Base-by-base conservation (phyloP, 1,140 invertebrate species). In the Drosophila persimilis region DNA sequence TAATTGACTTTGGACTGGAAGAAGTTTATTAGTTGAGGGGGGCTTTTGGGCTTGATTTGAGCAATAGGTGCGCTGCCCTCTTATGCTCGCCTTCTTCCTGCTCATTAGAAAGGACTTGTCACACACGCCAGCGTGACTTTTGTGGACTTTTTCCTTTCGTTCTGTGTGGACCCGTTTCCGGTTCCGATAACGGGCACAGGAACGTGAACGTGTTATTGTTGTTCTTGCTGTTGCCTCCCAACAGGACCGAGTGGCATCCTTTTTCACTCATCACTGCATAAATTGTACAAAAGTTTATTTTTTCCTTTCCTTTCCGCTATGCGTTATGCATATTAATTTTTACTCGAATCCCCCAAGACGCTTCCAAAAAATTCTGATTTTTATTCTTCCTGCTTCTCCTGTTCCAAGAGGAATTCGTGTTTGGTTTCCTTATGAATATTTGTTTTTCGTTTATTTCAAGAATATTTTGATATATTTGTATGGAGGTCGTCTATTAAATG, bases 261-360 rank as follows among this genome's bases (percentile, higher is more conserved):
- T 89, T 89, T 86, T 78, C 80, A 90, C 86, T 89, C 85, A 85
- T 81, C 85, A 79, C 85, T 89, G 80, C 86, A 86, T 90, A 89
- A 57, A 85, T 89, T 85, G 81, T 63, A 45, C 46, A 51, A 39
- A 78, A 86, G 84, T 78, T 83, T 86, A 88, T 83, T 88, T 64
- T 77, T 71, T 78, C 35, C 53, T 62, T 76, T 67, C 81, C 81
- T 62, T 76, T 67, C 81, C 81, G 70, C 52, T 54, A 78, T 66
- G 83, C 74, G 77, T 81, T 86, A 88, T 86, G 86, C 75, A 89
- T 89, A 83, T 86, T 89, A 89, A 90, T 89, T 67, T 75, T 63
- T 47, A 9, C 39, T 31, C 46, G 22, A 45, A 22, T n/a, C 26
- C 15, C 29, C 26, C n/a, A 31, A 64, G 11, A 52, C 6, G 47